Evolutionary conservation across 2,113 vertebrate genomes (phyloP), one percentile per base, ranked within the genome.

Genomic region (Sclerurus mexicanus): DNA sequence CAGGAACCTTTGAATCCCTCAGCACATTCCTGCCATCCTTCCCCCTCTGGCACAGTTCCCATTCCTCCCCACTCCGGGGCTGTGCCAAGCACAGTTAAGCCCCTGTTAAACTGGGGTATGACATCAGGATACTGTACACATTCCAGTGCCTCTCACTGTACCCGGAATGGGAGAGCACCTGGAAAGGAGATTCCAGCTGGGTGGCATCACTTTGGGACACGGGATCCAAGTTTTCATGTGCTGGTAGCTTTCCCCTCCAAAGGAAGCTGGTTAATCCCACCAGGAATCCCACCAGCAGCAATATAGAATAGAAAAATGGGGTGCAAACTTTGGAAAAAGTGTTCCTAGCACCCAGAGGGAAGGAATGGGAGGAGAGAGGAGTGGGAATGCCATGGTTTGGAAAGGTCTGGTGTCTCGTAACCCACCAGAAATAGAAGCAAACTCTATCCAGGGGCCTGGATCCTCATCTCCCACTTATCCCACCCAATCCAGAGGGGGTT

Each of bases 61-160:
- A 40, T 14, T 42, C 63, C 72, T 1, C 55, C 87, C 87, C 87
- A 24, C 56, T 47, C 35, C 55, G 12, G 71, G 18, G 74, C 84
- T 12, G 5, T 91, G 95, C 96, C 93, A 94, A 71, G 94, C 93
- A 96, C 95, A 96, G 87, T 95, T 96, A 97, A 96, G 95, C 96
- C 96, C 85, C 81, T 42, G 89, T 85, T 89, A 87, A 87, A 93
- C 14, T 10, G 81, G 94, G 94, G 76, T 30, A 7, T 88, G 93
- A 89, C 85, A 42, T 56, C n/a, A 76, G 47, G 88, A 59, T 93
- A 90, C 93, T 92, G 95, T 80, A 94, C 78, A 64, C 8, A 24
- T 87, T 79, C 73, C 89, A 31, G 91, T 27, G 66, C 79, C 71
- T 50, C 59, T 19, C 93, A 85, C 95, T 91, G 95, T 74, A 92